Conservation (phyloP, 2,113 vertebrate genomes). For the Phaethon lepturus region DNA sequence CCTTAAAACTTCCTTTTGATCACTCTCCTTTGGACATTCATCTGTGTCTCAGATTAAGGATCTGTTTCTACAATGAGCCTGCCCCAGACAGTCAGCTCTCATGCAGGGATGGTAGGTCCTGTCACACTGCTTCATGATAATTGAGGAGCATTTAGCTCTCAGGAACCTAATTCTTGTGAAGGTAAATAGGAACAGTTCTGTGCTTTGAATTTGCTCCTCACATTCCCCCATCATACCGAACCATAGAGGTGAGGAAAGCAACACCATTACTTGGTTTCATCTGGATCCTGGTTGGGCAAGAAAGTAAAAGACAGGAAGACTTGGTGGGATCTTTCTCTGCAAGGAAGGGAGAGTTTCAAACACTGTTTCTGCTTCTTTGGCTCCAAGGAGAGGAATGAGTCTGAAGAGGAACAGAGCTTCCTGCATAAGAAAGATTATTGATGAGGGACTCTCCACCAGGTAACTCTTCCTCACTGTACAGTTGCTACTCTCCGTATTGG, state of each 20-base stretch:
- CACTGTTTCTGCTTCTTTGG: neutral
- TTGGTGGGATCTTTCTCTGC: neutral
- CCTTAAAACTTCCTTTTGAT: neutral
- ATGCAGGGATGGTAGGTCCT: neutral
- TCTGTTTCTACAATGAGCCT: neutral
- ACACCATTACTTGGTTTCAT: accelerated
- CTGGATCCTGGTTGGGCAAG: neutral
- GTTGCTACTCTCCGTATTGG: neutral
- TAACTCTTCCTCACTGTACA: neutral
- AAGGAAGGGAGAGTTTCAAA: neutral
- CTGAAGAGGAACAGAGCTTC: neutral
- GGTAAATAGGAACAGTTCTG: neutral
- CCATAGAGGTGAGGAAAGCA: neutral
- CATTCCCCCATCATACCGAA: neutral
- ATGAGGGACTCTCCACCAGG: neutral
- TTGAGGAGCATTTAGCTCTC: neutral
- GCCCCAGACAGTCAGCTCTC: neutral
- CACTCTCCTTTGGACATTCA: neutral
- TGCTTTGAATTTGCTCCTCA: neutral
- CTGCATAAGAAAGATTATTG: neutral
- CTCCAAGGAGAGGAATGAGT: neutral
- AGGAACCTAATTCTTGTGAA: neutral
- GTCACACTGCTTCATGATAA: neutral
- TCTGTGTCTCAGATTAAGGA: neutral
- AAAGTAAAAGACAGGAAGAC: neutral